Evolutionary conservation across 2,113 vertebrate species (phyloP), one percentile per base, ranked within the genome.

Genomic region (Amphiprion ocellaris): DNA sequence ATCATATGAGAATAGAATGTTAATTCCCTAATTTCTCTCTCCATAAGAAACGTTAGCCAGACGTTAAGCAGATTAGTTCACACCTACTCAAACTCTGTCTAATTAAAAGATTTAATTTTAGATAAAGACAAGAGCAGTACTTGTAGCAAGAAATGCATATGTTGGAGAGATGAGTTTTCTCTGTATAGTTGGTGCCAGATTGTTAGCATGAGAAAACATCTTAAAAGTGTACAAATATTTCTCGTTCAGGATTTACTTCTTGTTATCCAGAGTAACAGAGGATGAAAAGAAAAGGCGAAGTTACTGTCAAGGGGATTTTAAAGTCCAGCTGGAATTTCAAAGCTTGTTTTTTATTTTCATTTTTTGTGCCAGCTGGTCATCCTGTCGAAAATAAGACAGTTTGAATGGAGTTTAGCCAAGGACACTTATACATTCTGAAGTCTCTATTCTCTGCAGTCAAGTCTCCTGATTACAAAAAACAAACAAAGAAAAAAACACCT

Each of bases 101-200:
- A 79, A 87, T 90, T 83, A 83, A 88, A 81, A 80, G 82, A 87
- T 87, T 74, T 75, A n/a, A 85, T 85, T 87, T 84, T 74, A 91
- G 82, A 88, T 89, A 84, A 71, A 65, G 64, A 73, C 59, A 69
- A 56, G 56, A 65, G 44, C 55, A 26, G 44, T 9, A 74, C 50
- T 85, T 70, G 41, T 59, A 63, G 49, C 67, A 70, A 77, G 71
- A 86, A 75, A 77, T 50, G 74, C 55, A 33, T 66, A 61, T 33
- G 72, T 23, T 30, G n/a, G 39, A 54, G 61, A 10, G 52, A 54
- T 63, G 15, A 30, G 37, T 53, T 50, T 12, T 69, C 28, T 49
- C 46, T n/a, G 6, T 0, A 56, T 33, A 63, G 33, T 41, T 37
- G 17, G 33, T 39, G 67, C 44, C 50, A 46, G 24, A 81, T 78